Base-by-base conservation (phyloP, 2,888 invertebrate species). In the Atrina japonica region DNA sequence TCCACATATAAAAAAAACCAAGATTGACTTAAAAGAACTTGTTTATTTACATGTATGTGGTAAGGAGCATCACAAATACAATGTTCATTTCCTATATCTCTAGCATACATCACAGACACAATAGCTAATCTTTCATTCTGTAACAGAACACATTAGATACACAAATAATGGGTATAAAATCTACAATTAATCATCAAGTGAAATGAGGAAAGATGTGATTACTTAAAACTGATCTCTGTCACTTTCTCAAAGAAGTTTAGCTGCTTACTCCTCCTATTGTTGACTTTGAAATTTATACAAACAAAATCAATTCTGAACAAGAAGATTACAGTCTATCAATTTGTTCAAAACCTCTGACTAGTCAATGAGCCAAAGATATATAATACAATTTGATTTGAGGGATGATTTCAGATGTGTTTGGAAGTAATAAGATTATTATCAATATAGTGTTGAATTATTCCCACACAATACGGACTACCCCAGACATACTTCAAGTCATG, bases 291-390 rank as follows among this genome's bases (percentile, higher is more conserved):
- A 21, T 52, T 52, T 52, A 25, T 23, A 52, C 21, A 5, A 52
- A 52, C 23, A 52, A 14, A 52, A 21, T 25, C n/a, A 52, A 21
- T 52, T 16, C 27, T 52, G 52, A 23, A 56, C 18, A 56, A 56
- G 23, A 27, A 35, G 56, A 56, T 56, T 56, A 40, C 9, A 35
- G 40, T 40, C 56, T 35, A 40, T 56, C 40, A 56, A 27, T 56
- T 56, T 56, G 29, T 23, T 56, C 40, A 56, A 40, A 40, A 30
- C 56, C 40, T 40, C 5, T 18, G 21, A 30, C 29, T 23, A 29
- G 27, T 56, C 40, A 56, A 56, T 52, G 27, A 25, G 52, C 52
- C 21, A 52, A 23, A 35, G 25, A 21, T 23, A 9, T 18, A 14
- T 11, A 7, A 52, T 52, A 21, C 23, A 52, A 52, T 23, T 14